Evolutionary conservation across 2,797 vertebrate species (phyloP), one percentile per base, ranked within the genome.

Genomic region (Neopelma chrysocephalum): DNA sequence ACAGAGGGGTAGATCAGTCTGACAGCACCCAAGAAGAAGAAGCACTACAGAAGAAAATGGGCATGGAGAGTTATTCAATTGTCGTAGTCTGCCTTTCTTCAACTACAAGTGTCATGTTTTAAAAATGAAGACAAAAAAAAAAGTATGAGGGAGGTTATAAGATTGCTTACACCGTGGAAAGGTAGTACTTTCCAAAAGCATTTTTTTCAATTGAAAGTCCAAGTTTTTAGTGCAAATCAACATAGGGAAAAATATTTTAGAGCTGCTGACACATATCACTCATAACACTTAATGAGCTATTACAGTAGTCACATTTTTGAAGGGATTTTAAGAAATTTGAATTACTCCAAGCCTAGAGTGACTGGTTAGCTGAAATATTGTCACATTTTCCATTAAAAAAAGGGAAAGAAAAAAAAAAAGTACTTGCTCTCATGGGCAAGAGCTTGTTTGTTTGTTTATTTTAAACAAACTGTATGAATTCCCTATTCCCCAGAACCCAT

Each of bases 1-100:
- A 60, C 21, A 78, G 61, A 83, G 31, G 23, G 0, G 0, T 10
- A 66, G n/a, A 42, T 47, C 26, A n/a, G 20, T 23, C 45, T 38
- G 32, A 69, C 29, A 73, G 36, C 40, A 64, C 2, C 22, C 42
- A 61, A 45, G 27, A n/a, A n/a, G n/a, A n/a, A n/a, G n/a, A n/a
- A n/a, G n/a, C n/a, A n/a, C 16, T 70, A 40, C 3, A 53, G n/a
- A 82, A 56, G 23, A 70, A 88, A 84, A 78, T 1, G 4, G 15
- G 19, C 62, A 56, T 0, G 1, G 6, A 50, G 20, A 1, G 5
- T n/a, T 36, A 53, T 57, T 81, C 32, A 48, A 2, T 20, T 68
- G 27, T 16, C 57, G 64, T 0, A 26, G 13, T 12, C 16, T 72
- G 14, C 0, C 0, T 54, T 82, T 66, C 65, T 54, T n/a, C 54